These are phyloP conservation scores for Dryomyza anilis DNA, from an alignment of 2,888 invertebrate species.

Conservation along the genomic window DNA sequence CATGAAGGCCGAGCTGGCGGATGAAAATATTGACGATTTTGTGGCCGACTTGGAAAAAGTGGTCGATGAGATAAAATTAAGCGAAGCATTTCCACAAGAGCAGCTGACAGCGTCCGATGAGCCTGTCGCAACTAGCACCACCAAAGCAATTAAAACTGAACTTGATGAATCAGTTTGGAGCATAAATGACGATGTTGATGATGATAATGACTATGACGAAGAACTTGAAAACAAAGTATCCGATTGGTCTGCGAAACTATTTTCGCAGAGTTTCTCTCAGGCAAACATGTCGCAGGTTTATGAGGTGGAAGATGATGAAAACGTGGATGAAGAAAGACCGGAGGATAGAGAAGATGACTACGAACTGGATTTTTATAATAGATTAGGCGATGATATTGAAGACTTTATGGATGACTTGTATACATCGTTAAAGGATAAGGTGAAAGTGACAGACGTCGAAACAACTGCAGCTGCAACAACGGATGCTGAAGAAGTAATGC, in stretches of 20 bases:
- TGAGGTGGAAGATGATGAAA: slow-evolving; percentile 36
- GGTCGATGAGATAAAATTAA: slow-evolving; percentile 9
- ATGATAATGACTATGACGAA: slow-evolving; percentile 48
- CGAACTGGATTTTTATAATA: slow-evolving; percentile 26
- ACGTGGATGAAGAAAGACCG: slow-evolving; percentile 30
- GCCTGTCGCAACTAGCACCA: not conserved
- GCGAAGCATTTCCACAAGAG: not conserved
- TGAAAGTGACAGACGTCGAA: no score
- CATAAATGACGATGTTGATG: slow-evolving; percentile 45
- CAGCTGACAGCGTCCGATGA: no score
- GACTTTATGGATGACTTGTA: slow-evolving; percentile 1
- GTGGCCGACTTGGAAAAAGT: slow-evolving; percentile 35
- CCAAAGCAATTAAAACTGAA: slow-evolving; percentile 16
- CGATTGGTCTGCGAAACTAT: slow-evolving; percentile 49
- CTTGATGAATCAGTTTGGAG: slow-evolving; percentile 33
- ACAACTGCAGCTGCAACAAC: no score
- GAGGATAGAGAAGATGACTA: slow-evolving; percentile 27
- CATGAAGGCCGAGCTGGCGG: slow-evolving; percentile 49
- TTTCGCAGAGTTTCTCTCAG: slow-evolving; percentile 43
- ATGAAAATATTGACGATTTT: slow-evolving; percentile 29
- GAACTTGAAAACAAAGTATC: slow-evolving; percentile 46
- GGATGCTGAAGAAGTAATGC: not conserved
- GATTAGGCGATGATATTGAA: slow-evolving; percentile 4
- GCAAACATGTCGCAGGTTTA: slow-evolving; percentile 48
- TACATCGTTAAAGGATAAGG: not conserved